Percentiles rank a stretch among this genome's conserved stretches.
Evolutionary conservation across 2,797 vertebrate species (phyloP).

Genomic region (Rhyacichthys aspro): DNA sequence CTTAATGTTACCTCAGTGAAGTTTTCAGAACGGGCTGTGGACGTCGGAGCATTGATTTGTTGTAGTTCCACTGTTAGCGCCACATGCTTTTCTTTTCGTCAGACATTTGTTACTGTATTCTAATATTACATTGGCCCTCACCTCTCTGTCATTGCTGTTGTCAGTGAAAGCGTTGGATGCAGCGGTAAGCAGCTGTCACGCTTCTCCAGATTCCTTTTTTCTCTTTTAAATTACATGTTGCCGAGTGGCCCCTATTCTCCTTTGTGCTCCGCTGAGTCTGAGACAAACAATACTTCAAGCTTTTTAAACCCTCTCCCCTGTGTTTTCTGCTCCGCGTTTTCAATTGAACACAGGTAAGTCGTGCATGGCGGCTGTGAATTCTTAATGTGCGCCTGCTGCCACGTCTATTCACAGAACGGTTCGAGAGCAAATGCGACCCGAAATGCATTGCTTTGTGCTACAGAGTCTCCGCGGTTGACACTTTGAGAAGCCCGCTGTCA

Average conservation of each 20-base stretch:
- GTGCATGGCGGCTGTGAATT: slow-evolving; percentile 35
- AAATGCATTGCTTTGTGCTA: slow-evolving; percentile 3
- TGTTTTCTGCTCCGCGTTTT: slow-evolving; percentile 34
- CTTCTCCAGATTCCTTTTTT: slow-evolving; percentile 23
- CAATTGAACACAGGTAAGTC: slow-evolving; percentile 59
- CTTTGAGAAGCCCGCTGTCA: slow-evolving; percentile 21
- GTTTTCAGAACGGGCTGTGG: not conserved
- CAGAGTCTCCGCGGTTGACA: slow-evolving; percentile 29
- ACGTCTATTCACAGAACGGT: slow-evolving; percentile 1
- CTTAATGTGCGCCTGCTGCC: slow-evolving; percentile 15
- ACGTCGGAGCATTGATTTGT: not conserved
- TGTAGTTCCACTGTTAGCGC: slow-evolving; percentile 9
- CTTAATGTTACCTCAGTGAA: too few relatives aligned
- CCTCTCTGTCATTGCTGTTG: slow-evolving; percentile 28
- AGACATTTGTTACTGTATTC: slow-evolving; percentile 41
- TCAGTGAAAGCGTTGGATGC: slow-evolving; percentile 25
- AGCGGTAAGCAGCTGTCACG: slow-evolving; percentile 8
- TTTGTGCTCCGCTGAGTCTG: slow-evolving; percentile 43
- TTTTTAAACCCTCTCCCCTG: slow-evolving; percentile 38
- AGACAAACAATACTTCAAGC: slow-evolving; percentile 39
- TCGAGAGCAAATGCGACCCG: not conserved
- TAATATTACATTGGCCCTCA: slow-evolving; percentile 30
- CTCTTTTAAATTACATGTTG: slow-evolving; percentile 5
- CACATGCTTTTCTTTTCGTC: slow-evolving; percentile 14
- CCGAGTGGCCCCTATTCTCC: slow-evolving; percentile 26